Conservation (phyloP, 2,888 invertebrate species). For the Pseudococcus longispinus region DNA sequence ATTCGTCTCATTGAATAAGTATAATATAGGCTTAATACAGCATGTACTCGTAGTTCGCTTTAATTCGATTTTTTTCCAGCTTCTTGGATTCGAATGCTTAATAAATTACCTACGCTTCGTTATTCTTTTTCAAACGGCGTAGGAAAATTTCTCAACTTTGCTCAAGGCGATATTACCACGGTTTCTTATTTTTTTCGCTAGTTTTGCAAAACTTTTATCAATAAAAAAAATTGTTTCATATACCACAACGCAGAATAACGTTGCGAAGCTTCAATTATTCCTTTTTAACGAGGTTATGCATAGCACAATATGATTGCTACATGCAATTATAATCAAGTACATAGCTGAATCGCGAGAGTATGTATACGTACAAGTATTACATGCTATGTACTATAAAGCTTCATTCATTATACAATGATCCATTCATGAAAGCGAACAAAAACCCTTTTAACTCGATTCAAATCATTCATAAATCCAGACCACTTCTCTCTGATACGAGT, state of each 20-base stretch:
- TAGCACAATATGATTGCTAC: too few species aligned
- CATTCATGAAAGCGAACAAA: not conserved
- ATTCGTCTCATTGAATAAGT: not conserved
- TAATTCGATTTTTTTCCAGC: not conserved
- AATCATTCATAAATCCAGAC: constrained; percentile 1
- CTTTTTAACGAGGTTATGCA: not conserved
- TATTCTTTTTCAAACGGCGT: not conserved
- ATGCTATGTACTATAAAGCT: not conserved
- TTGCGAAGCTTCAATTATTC: not conserved
- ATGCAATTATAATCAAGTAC: not conserved
- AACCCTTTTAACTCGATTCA: not conserved
- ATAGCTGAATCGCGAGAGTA: not conserved
- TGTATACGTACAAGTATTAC: not conserved
- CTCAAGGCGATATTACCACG: not conserved
- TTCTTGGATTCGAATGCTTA: not conserved
- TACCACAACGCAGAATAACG: not conserved
- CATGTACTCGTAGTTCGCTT: not conserved
- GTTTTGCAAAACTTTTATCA: not conserved
- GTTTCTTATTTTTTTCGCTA: not conserved
- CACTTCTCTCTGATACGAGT: not conserved
- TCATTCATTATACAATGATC: not conserved
- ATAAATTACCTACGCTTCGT: not conserved
- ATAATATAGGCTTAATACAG: not conserved
- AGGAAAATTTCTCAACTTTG: not conserved
- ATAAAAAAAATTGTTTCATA: not conserved